Evolutionary conservation across 2,888 invertebrate species (phyloP), one percentile per base, ranked within the genome.

Genomic region (Melikaiella ostensackeni): DNA sequence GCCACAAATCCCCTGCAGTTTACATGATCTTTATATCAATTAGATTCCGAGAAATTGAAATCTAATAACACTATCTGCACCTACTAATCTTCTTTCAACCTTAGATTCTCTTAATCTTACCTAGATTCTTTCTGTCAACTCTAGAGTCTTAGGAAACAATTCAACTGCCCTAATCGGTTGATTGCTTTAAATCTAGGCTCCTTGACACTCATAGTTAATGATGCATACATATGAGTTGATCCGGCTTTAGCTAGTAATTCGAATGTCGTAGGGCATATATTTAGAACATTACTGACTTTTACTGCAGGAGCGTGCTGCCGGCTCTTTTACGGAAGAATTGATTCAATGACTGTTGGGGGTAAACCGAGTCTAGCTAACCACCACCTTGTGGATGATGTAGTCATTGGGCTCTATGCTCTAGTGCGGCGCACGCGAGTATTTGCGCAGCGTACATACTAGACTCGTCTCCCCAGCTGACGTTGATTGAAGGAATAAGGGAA

Each of bases 401-500:
- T 91, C 90, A 90, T 90, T 87, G 90, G 88, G 88, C 86, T 89
- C 89, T 88, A 86, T 86, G 87, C 85, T 88, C 86, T 88, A 87
- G 87, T 86, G 85, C 85, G 85, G 87, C 86, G 88, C 85, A 88
- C 85, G 88, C 85, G 86, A 89, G 89, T 91, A 91, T 91, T 91
- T 91, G 90, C 91, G 80, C 88, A 86, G 86, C 86, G 89, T 86
- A 91, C 90, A 91, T 90, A 91, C 91, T 91, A 91, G 89, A 89
- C 90, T 88, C 87, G 87, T 87, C 88, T 89, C 89, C 90, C 90
- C 87, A 88, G 90, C 91, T 91, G 91, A 91, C 91, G 91, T 91
- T 91, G 91, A 91, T 91, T 91, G 91, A 91, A 91, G 90, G 88
- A 91, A 91, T 91, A 91, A 91, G 90, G 90, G 91, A 91, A 91